Evolutionary conservation across 2,888 invertebrate species (phyloP), one percentile per base, ranked within the genome.

Genomic region (Trachelus tabidus): DNA sequence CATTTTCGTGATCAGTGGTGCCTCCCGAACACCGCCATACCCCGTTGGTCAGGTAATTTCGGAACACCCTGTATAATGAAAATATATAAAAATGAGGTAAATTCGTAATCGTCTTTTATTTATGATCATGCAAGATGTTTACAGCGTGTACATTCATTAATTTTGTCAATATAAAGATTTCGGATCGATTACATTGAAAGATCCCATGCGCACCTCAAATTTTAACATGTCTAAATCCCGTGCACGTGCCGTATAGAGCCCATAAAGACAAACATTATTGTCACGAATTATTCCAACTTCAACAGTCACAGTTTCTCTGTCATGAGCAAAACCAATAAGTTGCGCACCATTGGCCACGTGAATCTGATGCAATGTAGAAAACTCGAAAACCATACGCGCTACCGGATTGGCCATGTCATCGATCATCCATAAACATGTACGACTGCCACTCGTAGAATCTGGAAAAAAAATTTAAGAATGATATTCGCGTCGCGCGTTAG

Each of bases 121-220:
- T 40, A 15, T 40, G 12, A 40, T 12, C 6, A 15, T 40, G 15
- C 4, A 40, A 40, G 0, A 40, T 12, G 15, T 40, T 15, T 4
- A 40, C 40, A 40, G 40, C 15, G 40, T 37, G 4, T 4, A 37
- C 4, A 12, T 12, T 40, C 40, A 4, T 40, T 4, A 40, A 40
- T 15, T 40, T 40, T 15, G 40, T 15, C 40, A 15, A 15, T 40
- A 40, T 40, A 40, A 40, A 40, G 4, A 40, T 40, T 81, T 73
- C 0, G 86, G 86, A 82, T 88, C 82, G 23, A 85, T 82, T 6
- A 89, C 71, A 69, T 85, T 85, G 79, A 87, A 85, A 37, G 83
- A 86, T 73, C 82, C 83, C 4, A 85, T 34, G 31, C 82, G 76
- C 78, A 79, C 79, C 74, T 79, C 68, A 37, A 77, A 81, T 69